Base-by-base conservation (phyloP, 2,888 invertebrate species). In the Perizoma affinitatum region DNA sequence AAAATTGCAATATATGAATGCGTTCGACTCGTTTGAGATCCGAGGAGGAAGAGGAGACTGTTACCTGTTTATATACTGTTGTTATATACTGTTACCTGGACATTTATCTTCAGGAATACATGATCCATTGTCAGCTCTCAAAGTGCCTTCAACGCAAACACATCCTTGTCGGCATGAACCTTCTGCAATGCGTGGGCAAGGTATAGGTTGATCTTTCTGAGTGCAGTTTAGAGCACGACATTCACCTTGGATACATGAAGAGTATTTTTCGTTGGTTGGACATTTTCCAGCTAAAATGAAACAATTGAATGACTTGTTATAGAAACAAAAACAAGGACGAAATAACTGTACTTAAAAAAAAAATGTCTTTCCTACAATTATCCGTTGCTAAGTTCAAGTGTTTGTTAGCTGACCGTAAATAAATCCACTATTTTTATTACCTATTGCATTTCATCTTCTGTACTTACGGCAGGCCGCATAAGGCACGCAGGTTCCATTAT, bases 401-500 rank as follows among this genome's bases (percentile, higher is more conserved):
- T 22, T 22, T 22, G 22, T 22, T 22, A 22, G 22, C 22, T 22
- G 22, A 22, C 22, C 22, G 22, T 38, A 38, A 7, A 38, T 38
- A 38, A 38, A 38, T 38, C 38, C 7, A 38, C 5, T 38, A 36
- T 7, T 4, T 7, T 6, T 1, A 4, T 1, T 4, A 38, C 22
- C 8, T 7, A 6, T 22, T 45, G 6, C 22, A 4, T 42, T 42
- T 5, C 42, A 42, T 42, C 5, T 6, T 45, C 9, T 6, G 33
- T 58, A 58, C 42, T 78, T 72, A 79, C 79, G 70, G 45, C 84
- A 84, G 40, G 76, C 51, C 10, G 63, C 66, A 60, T 75, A 79
- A n/a, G 82, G 83, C 5, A 84, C 78, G 40, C 84, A 85, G 4
- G 56, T 64, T 1, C 78, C 78, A 44, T 79, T 65, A 0, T 72